Percentiles rank a stretch among this genome's conserved stretches.
These are phyloP conservation scores for Hyperoplus lanceolatus DNA, from an alignment of 2,797 vertebrate species.

Conservation along the genomic window DNA sequence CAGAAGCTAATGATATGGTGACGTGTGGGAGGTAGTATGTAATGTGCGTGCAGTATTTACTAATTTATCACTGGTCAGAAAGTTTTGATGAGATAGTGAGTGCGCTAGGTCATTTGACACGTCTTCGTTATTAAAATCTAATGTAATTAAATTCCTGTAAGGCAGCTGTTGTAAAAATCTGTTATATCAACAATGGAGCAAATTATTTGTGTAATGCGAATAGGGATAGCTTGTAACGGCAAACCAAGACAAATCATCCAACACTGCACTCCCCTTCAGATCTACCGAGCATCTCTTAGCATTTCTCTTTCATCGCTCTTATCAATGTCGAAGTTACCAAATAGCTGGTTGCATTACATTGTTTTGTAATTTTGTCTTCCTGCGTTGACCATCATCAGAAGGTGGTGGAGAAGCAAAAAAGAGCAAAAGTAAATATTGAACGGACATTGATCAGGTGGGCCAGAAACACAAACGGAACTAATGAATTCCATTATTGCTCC, in stretches of 20 bases:
- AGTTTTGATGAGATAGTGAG: conserved; percentile 13
- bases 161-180: conserved; percentile 9
- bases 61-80: conserved; percentile 15
- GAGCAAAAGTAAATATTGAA: background rate
- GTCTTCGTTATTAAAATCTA: conserved; percentile 25
- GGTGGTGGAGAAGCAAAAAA: background rate
- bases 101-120: conserved; percentile 26
- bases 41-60: conserved; percentile 12
- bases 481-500: background rate
- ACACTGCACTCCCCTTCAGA: conserved; percentile 1
- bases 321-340: background rate
- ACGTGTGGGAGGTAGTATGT: conserved; percentile 19
- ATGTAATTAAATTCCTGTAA: conserved; percentile 12
- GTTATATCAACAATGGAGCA: conserved; percentile 20
- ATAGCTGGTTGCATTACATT: background rate
- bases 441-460: background rate
- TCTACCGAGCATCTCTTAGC: background rate
- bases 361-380: too few species aligned
- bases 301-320: background rate
- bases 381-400: background rate
- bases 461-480: background rate
- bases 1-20: conserved; percentile 42
- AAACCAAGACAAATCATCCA: conserved; percentile 11
- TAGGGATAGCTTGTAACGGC: background rate
- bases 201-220: conserved; percentile 5